Evolutionary conservation across 2,113 vertebrate species (phyloP), one percentile per base, ranked within the genome.

Genomic region (Rattus rattus): DNA sequence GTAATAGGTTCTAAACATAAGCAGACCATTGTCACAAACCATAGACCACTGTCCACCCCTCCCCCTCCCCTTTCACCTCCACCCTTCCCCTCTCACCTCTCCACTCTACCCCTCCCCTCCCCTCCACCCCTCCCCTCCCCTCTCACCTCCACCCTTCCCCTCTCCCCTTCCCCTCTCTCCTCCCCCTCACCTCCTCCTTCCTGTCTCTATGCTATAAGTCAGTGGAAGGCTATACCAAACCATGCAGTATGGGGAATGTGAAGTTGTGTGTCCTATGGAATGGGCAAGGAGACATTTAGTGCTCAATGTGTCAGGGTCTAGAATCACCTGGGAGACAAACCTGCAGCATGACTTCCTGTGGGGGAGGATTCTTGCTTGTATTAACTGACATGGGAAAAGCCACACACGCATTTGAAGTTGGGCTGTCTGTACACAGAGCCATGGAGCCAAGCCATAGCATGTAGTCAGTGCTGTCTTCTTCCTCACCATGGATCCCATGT

Each of bases 1-100:
- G 30, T 28, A 91, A 14, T 61, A 56, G 22, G 36, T 73, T 85
- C 49, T 95, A 91, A 90, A 88, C n/a, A 10, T 83, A 33, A 39
- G 8, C 16, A 52, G 39, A 43, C 52, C 33, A 26, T 16, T 49
- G 14, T 87, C 39, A 24, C 73, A 61, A 43, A 43, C 43, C 43
- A 43, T 43, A 43, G 43, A 43, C 43, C 43, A 43, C 2, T 43
- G 43, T 43, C 43, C 65, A 67, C 65, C 28, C 65, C 11, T 61
- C 59, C 43, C 43, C 43, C 43, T 43, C 43, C 43, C 43, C 43
- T 43, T 3, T 43, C 43, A 56, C 54, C 54, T 56, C 54, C 54
- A 56, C 54, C 54, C 54, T 56, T 43, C 43, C 43, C 43, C 43
- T 43, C 43, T 43, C 43, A 2, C 43, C 43, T 43, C 63, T n/a